Conservation (phyloP, 2,888 invertebrate genomes). For the Spisula solida region DNA sequence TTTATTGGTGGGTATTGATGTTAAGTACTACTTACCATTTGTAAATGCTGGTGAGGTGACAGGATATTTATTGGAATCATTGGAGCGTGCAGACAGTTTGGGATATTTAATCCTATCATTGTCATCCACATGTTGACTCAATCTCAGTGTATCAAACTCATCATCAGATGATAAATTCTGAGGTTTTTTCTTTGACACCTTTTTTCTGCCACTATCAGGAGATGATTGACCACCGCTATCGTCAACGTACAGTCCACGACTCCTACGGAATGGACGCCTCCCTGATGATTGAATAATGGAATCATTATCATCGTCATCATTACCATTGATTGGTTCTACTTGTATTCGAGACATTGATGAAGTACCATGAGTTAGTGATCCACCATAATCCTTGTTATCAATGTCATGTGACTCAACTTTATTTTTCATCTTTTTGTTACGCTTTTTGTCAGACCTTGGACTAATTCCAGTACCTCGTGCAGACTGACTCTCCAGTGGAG, state of each 20-base stretch:
- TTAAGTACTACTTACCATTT: not conserved
- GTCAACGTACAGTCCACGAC: constrained; percentile 44
- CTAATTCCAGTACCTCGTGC: constrained; percentile 66
- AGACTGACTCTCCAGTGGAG: constrained; percentile 77
- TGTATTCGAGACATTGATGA: constrained; percentile 62
- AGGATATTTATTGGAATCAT: not conserved
- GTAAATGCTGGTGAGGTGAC: not conserved
- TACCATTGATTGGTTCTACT: constrained; percentile 52
- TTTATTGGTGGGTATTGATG: not conserved
- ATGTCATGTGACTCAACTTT: constrained; percentile 39
- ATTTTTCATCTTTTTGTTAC: constrained; percentile 55
- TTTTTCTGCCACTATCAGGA: constrained; percentile 36
- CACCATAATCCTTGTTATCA: constrained; percentile 43
- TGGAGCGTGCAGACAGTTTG: not conserved
- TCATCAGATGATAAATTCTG: constrained; percentile 36
- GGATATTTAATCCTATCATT: constrained; percentile 21
- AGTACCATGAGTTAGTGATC: not conserved
- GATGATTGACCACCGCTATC: constrained; percentile 24
- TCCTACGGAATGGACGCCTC: constrained; percentile 39
- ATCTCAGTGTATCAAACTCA: constrained; percentile 67
- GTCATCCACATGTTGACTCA: constrained; percentile 67
- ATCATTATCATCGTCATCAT: constrained; percentile 34
- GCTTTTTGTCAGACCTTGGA: constrained; percentile 49
- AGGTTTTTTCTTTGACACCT: constrained; percentile 51
- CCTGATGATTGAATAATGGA: constrained; percentile 32